Evolutionary conservation across 2,113 vertebrate species (phyloP), one percentile per base, ranked within the genome.

Genomic region (Aplodontia rufa): DNA sequence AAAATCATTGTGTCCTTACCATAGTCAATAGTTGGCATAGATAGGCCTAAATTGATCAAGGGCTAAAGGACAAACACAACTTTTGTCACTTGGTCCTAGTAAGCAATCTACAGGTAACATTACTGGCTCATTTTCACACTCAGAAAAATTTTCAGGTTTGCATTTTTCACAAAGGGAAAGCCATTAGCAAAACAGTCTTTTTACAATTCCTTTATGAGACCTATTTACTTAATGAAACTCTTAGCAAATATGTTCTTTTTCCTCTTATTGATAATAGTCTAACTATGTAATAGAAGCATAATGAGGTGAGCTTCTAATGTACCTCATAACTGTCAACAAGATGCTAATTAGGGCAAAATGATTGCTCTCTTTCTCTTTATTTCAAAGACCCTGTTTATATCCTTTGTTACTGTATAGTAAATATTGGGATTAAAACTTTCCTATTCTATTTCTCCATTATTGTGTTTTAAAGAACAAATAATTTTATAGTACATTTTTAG

Each of bases 211-310:
- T 95, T 93, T 83, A 69, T 74, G 47, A 93, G 35, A 28, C n/a
- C 89, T 94, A 79, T 95, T 97, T 97, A 91, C 66, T 95, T 97
- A 95, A 93, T 90, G 96, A 24, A 84, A 96, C 87, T 96, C 64
- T 95, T 84, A 90, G 58, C 68, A 94, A 80, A 92, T 87, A 53
- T 69, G 3, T 90, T 91, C 30, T 89, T 93, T 95, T 96, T 60
- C 45, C 64, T 79, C 96, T 96, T 93, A 87, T 92, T 87, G 40
- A 91, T 94, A 95, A 96, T 94, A 45, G 55, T 69, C 66, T 91
- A 72, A 10, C 75, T 92, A 66, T 40, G 58, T 92, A 96, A 90
- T 64, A 91, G 92, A 93, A 87, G 30, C 28, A n/a, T 87, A 93
- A 94, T 91, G 32, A 80, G 53, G 51, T 30, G 28, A 83, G 22